Base-by-base conservation (phyloP, 2,113 vertebrate species). In the Smithornis capensis region DNA sequence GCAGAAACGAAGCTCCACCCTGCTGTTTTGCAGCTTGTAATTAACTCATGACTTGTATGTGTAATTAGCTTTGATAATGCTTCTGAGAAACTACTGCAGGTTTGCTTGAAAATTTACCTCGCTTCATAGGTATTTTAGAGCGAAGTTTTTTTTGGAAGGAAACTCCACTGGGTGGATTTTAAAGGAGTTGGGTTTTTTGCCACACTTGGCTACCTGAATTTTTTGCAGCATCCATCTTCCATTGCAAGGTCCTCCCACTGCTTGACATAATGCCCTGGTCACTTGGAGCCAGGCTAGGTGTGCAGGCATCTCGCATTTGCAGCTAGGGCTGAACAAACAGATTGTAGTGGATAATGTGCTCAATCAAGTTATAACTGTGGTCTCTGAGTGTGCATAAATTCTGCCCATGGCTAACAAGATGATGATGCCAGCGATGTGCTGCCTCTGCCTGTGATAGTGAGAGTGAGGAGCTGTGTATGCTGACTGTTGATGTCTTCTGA, bases 381-480 rank as follows among this genome's bases (percentile, higher is more conserved):
- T 82, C 44, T 73, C 47, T 52, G 56, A 76, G 59, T 0, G 0
- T 38, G 69, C 40, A 64, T 57, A 84, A n/a, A 19, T 71, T 33
- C 49, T 90, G 56, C 73, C 60, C 0, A 0, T 63, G 83, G 60
- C 68, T 71, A 28, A 29, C 35, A n/a, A 75, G 45, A 3, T 9
- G 4, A 45, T 55, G 73, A 19, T 71, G 59, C 74, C n/a, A 49
- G 29, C 1, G 0, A 18, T 4, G 6, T 1, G 17, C 44, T 79
- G 60, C 38, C 35, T 52, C 56, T 78, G 64, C 40, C 78, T 27
- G 29, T 10, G 40, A 3, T 4, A 10, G 23, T 10, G 7, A 6
- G 16, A 18, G 1, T 0, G 0, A 71, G 57, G 45, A 84, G 38
- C 64, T 1, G 0, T 25, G 27, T 27, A 78, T 4, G 0, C 22